A percentile compares a stretch with the other conserved stretches of the same genome.
These are phyloP conservation scores for Idris sp. DNA, from an alignment of 1,140 invertebrate species.

Conservation along the genomic window DNA sequence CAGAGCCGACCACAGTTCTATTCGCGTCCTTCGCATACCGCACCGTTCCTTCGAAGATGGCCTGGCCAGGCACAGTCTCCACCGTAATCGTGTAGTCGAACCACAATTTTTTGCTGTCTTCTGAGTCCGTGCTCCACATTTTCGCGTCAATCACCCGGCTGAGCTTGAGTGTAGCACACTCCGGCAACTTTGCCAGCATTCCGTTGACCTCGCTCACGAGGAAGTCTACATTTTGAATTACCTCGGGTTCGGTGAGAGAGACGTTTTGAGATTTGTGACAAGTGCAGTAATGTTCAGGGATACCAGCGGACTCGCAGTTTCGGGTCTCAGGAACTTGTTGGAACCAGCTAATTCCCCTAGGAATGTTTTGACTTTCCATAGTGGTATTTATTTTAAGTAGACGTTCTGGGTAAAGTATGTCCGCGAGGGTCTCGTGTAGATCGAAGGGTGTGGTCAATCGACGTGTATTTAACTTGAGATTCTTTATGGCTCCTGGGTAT, in stretches of 20 bases:
- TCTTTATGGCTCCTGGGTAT: slow-evolving; percentile 77
- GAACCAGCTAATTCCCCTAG: slow-evolving; percentile 87
- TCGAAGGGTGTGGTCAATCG: slow-evolving; percentile 82
- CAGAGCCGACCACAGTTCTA: slow-evolving; percentile 77
- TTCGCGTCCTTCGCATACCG: slow-evolving; percentile 68
- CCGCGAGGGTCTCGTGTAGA: slow-evolving; percentile 82
- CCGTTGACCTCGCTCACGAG: slow-evolving; percentile 83
- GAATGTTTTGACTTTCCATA: too few relatives aligned
- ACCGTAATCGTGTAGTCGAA: slow-evolving; percentile 84
- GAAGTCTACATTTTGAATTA: slow-evolving; percentile 78
- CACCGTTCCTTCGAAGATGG: slow-evolving; percentile 87
- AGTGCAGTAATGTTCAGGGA: slow-evolving; percentile 90
- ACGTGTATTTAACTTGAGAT: slow-evolving; percentile 78
- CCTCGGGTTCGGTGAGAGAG: slow-evolving; percentile 75
- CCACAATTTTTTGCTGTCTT: slow-evolving; percentile 71
- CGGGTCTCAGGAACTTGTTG: slow-evolving; percentile 83
- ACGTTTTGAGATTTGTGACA: slow-evolving; percentile 83
- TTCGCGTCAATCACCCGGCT: slow-evolving; percentile 80
- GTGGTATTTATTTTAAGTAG: too few relatives aligned
- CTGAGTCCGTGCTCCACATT: slow-evolving; percentile 74
- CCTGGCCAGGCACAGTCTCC: slow-evolving; percentile 83
- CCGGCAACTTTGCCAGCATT: slow-evolving; percentile 79
- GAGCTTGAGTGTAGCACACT: slow-evolving; percentile 81
- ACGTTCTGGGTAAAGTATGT: slow-evolving; percentile 79
- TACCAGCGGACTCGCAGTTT: slow-evolving; percentile 86